These are phyloP conservation scores for Casuarius casuarius DNA, from an alignment of 2,113 vertebrate genomes.

Conservation along the genomic window DNA sequence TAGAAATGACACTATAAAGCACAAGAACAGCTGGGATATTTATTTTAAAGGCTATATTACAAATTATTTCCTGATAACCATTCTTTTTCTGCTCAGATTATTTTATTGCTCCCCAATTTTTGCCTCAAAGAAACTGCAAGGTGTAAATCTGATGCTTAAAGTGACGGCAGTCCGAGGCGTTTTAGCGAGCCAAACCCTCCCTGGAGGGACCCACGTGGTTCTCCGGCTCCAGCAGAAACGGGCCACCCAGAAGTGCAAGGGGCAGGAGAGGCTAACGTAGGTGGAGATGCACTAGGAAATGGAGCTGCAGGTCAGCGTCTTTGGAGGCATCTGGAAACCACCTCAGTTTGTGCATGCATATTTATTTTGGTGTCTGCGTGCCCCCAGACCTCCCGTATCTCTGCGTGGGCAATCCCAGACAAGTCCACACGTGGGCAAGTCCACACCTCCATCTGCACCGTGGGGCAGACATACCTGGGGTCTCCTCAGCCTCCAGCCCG, in stretches of 20 bases:
- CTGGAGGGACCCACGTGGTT: neutral
- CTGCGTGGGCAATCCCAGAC: neutral
- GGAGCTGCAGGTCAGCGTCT: neutral
- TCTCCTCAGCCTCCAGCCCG: too few species aligned
- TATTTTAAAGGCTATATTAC: conserved; percentile 55
- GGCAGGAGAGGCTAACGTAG: too few species aligned
- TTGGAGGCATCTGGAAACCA: neutral
- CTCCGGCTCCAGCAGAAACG: neutral
- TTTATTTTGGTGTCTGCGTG: neutral
- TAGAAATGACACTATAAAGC: conserved; percentile 52
- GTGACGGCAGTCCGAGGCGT: neutral
- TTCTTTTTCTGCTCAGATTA: conserved; percentile 17
- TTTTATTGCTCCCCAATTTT: neutral
- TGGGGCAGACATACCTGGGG: too few species aligned
- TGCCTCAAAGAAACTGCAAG: neutral
- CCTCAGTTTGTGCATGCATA: neutral
- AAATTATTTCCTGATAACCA: conserved; percentile 45
- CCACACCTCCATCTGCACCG: too few species aligned
- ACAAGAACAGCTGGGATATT: conserved; percentile 22
- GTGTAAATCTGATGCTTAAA: neutral
- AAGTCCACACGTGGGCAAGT: neutral
- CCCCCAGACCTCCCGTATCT: neutral
- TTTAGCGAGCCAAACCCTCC: neutral
- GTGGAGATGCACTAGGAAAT: neutral
- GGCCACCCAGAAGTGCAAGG: too few species aligned